phyloP scores from a whole-genome alignment of 2,113 vertebrate genomes.

The Pomatorhinus ruficollis region DNA sequence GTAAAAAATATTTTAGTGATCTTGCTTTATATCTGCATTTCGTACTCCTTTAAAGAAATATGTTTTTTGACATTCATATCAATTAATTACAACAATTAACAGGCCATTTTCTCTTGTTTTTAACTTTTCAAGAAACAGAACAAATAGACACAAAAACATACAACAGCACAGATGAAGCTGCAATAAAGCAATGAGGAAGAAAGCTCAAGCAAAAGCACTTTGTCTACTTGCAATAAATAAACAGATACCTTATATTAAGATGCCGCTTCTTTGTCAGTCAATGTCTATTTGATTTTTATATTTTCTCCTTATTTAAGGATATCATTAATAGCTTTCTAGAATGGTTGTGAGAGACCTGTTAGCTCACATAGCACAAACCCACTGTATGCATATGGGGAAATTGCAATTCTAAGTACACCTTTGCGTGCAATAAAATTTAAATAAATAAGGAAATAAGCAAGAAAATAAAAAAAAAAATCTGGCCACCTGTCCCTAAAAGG shows the following conservation, averaged over 20 bases:
- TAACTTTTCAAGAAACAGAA: background rate
- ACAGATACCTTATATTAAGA: background rate
- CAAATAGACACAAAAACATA: background rate
- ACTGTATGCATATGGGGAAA: background rate
- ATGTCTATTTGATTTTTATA: background rate
- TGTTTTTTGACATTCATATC: background rate
- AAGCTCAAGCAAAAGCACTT: background rate
- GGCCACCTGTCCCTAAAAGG: background rate
- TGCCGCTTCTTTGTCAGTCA: background rate
- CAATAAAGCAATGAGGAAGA: background rate
- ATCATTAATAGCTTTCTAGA: background rate
- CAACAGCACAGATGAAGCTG: background rate
- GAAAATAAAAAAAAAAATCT: background rate
- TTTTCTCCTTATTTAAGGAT: background rate
- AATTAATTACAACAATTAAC: background rate
- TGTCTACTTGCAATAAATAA: background rate
- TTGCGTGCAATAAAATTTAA: background rate
- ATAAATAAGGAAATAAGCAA: background rate
- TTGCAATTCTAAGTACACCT: background rate
- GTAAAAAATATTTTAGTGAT: background rate
- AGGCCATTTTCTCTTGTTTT: background rate
- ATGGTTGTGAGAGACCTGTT: background rate
- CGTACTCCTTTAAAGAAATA: background rate
- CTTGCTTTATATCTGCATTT: background rate
- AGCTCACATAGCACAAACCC: background rate